Conservation (phyloP, 2,113 vertebrate genomes). For the Melanerpes aurifrons region DNA sequence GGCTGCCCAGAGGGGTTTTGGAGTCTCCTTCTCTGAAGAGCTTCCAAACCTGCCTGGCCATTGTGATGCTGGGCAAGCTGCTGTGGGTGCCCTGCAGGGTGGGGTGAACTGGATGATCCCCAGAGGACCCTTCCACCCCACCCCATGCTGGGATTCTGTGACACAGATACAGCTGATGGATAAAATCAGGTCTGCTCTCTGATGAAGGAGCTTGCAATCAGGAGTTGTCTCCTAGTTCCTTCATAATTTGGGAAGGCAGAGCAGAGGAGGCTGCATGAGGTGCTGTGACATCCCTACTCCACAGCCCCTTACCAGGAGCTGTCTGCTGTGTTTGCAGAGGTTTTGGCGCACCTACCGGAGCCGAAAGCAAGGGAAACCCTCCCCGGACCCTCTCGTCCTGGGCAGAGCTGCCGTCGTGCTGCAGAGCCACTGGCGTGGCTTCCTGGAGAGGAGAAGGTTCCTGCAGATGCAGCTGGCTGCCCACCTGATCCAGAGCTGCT, state of each 20-base stretch:
- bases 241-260: neutral
- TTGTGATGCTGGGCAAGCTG: too few relatives aligned
- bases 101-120: too few relatives aligned
- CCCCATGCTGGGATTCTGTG: neutral
- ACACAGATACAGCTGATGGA: neutral
- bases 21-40: too few relatives aligned
- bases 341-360: slow-evolving; percentile 84
- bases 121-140: neutral
- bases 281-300: neutral
- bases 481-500: slow-evolving; percentile 86
- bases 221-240: neutral
- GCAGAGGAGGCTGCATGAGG: neutral
- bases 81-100: too few relatives aligned
- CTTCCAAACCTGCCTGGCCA: too few relatives aligned
- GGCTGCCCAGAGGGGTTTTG: too few relatives aligned
- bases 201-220: neutral
- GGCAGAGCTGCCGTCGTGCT: slow-evolving; percentile 81
- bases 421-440: slow-evolving; percentile 89
- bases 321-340: slow-evolving; percentile 73
- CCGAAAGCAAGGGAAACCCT: slow-evolving; percentile 53
- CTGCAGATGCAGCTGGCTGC: slow-evolving; percentile 81
- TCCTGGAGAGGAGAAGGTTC: slow-evolving; percentile 78
- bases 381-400: slow-evolving; percentile 56
- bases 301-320: neutral
- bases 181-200: neutral